Percentiles rank a stretch among this genome's conserved stretches.
These are phyloP conservation scores for Hemibagrus guttatus DNA, from an alignment of 2,797 vertebrate species.

Conservation along the genomic window DNA sequence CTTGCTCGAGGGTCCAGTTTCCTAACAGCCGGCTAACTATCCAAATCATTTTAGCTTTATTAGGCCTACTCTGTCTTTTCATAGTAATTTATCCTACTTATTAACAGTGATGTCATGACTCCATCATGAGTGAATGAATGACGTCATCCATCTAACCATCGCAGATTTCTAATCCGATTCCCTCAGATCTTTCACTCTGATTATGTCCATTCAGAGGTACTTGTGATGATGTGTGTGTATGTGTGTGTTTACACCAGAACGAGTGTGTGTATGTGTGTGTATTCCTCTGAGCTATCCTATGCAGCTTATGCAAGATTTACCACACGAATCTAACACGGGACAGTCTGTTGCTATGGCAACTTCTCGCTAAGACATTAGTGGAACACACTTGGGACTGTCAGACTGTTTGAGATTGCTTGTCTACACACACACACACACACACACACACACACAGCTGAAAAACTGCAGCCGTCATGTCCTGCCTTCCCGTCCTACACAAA, in stretches of 20 bases:
- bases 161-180: not conserved
- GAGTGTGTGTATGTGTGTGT: not conserved
- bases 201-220: not conserved
- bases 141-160: not conserved
- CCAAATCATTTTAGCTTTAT: not conserved
- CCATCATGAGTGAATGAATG: not conserved
- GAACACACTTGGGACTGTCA: conserved; percentile 20
- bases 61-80: not conserved
- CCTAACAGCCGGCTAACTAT: not conserved
- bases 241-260: not conserved
- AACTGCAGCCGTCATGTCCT: conserved; percentile 1
- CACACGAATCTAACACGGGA: conserved; percentile 52
- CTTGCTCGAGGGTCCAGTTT: not conserved
- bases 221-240: not conserved
- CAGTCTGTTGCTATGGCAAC: conserved; percentile 67
- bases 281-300: conserved; percentile 36
- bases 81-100: not conserved
- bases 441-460: conserved; percentile 12
- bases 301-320: conserved; percentile 51
- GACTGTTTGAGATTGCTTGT: conserved; percentile 21
- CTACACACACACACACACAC: conserved; percentile 16
- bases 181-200: not conserved
- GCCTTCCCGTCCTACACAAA: conserved; percentile 2
- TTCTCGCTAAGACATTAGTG: not conserved
- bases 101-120: not conserved